Conservation (phyloP, 2,797 vertebrate species). For the Loriculus beryllinus region DNA sequence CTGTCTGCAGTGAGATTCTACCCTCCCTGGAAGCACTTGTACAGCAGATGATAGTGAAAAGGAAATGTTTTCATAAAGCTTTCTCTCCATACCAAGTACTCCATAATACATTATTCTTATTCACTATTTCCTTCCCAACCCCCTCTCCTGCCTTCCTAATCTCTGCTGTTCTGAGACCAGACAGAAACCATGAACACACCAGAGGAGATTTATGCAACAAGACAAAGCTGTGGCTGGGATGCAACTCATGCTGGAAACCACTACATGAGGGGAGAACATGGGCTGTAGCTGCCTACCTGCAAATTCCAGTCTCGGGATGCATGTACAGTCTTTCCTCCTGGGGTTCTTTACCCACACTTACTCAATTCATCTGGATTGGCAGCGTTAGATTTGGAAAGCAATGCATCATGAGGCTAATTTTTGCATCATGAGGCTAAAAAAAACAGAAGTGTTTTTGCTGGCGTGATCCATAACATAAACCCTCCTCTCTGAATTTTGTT, state of each 20-base stretch:
- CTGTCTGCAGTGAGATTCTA: conserved; percentile 30
- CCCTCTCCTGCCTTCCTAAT: background rate
- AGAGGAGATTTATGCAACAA: background rate
- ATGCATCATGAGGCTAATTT: background rate
- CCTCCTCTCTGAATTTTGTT: background rate
- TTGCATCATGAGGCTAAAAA: background rate
- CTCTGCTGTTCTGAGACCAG: background rate
- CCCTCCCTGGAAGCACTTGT: conserved; percentile 37
- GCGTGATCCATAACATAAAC: background rate
- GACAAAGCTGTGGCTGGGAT: background rate
- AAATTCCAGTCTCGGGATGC: background rate
- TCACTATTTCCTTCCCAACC: background rate
- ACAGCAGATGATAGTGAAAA: conserved; percentile 15
- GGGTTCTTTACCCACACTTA: background rate
- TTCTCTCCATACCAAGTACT: background rate
- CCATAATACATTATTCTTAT: background rate
- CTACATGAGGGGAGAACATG: background rate
- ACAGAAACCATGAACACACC: background rate
- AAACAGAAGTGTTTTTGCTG: background rate
- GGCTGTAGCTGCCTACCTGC: background rate
- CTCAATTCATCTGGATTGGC: background rate
- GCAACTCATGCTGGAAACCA: background rate
- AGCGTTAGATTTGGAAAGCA: background rate
- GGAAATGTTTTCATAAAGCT: background rate
- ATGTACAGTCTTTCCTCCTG: background rate